Base-by-base conservation (phyloP, 2,113 vertebrate species). In the Plestiodon gilberti region DNA sequence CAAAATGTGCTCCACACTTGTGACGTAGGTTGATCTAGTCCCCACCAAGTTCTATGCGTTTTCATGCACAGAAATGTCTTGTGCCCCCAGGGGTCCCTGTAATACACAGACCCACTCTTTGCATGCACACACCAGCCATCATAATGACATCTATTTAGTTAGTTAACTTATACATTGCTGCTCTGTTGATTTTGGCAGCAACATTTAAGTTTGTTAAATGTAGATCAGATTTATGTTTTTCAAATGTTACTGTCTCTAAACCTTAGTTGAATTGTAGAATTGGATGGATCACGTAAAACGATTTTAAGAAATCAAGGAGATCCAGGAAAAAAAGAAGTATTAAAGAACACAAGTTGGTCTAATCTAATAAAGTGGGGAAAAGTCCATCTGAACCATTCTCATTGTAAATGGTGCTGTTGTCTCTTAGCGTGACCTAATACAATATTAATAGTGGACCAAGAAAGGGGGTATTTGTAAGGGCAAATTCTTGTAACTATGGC, bases 401-500 rank as follows among this genome's bases (percentile, higher is more conserved):
- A 76, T 6, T 83, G 82, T 81, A 67, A 92, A 84, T 38, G 85
- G 43, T 90, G 93, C 93, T 93, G 93, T 96, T 96, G 96, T 90
- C 91, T 96, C 91, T 90, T 97, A 96, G 96, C 78, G 71, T 97
- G 97, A 94, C 95, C 92, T 96, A 95, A 97, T 98, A 95, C 97
- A 98, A 98, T 97, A 98, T 98, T 98, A 96, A 98, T 97, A 96
- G 92, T 94, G 95, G 96, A 93, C 96, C 96, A 94, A 96, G 95
- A 96, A 97, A 96, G 84, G 91, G 93, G 94, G 92, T 83, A 93
- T 93, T 90, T 95, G 95, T 96, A 97, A 97, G 94, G 94, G 95
- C 94, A 96, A 95, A 96, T 96, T 97, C 94, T 94, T 96, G 96
- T 95, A 97, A 93, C 97, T 96, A 88, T 96, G 97, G 97, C 98